Evolutionary conservation across 2,888 invertebrate species (phyloP).

Genomic region (Melangyna quadrimaculata): DNA sequence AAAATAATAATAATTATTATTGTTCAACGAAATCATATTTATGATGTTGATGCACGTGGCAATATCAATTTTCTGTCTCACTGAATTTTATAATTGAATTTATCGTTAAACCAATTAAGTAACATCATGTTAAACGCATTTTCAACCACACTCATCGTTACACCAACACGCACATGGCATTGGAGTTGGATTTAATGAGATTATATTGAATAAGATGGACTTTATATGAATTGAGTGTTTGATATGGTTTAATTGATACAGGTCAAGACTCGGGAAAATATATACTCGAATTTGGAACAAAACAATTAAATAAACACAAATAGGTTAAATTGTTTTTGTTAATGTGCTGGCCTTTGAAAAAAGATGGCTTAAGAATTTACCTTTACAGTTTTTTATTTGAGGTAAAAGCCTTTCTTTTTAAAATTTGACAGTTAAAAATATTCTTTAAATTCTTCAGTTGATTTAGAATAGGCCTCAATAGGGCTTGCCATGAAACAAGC

Average conservation of each 20-base stretch:
- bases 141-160: constrained; percentile 30
- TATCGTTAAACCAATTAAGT: constrained; percentile 70
- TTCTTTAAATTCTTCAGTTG: too few relatives aligned
- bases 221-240: constrained; percentile 44
- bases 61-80: constrained; percentile 71
- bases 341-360: too few relatives aligned
- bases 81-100: constrained; percentile 68
- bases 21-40: constrained; percentile 34
- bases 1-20: not conserved
- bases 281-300: not conserved
- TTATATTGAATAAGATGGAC: constrained; percentile 54
- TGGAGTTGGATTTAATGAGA: constrained; percentile 62
- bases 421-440: too few relatives aligned
- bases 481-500: too few relatives aligned
- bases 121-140: constrained; percentile 65
- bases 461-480: too few relatives aligned
- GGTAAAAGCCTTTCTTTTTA: too few relatives aligned
- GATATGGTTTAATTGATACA: not conserved
- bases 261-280: not conserved
- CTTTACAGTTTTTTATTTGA: too few relatives aligned
- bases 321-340: not conserved
- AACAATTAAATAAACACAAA: not conserved
- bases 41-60: constrained; percentile 65
- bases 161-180: constrained; percentile 40
- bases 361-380: too few relatives aligned